These are phyloP conservation scores for Anagrus nilaparvatae DNA, from an alignment of 1,140 invertebrate genomes.

Conservation along the genomic window DNA sequence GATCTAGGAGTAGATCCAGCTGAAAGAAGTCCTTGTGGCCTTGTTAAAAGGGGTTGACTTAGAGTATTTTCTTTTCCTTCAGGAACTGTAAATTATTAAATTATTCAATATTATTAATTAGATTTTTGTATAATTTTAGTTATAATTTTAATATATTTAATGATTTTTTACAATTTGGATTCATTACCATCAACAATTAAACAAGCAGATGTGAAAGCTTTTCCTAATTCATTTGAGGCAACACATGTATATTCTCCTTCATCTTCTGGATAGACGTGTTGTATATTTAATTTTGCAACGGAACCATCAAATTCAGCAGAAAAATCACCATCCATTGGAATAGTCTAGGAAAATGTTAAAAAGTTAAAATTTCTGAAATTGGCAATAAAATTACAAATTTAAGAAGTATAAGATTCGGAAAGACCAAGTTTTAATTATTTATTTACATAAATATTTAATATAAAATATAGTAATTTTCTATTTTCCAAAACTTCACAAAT, in stretches of 20 bases:
- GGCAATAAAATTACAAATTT: no score
- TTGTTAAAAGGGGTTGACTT: conserved; percentile 49
- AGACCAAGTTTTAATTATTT: no score
- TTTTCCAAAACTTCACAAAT: no score
- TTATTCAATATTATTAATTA: conserved; percentile 1
- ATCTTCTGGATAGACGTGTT: conserved; percentile 72
- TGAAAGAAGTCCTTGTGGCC: conserved; percentile 54
- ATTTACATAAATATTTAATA: no score
- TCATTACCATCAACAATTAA: conserved; percentile 66
- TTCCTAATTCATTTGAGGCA: conserved; percentile 69
- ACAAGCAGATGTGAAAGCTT: conserved; percentile 66
- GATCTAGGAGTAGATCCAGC: conserved; percentile 60
- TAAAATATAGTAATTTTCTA: no score
- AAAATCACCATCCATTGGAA: conserved; percentile 59
- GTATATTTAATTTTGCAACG: conserved; percentile 58
- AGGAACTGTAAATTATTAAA: conserved; percentile 48
- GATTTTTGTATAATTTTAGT: no score
- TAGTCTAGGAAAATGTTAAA: conserved; percentile 36
- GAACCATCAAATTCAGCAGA: conserved; percentile 55
- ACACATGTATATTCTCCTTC: conserved; percentile 83
- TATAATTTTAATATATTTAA: not conserved
- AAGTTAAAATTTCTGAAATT: no score
- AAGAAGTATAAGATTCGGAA: no score
- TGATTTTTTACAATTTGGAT: not conserved
- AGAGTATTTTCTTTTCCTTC: conserved; percentile 69